These are phyloP conservation scores for Azorinus chamasolen DNA, from an alignment of 2,888 invertebrate genomes.

Conservation along the genomic window DNA sequence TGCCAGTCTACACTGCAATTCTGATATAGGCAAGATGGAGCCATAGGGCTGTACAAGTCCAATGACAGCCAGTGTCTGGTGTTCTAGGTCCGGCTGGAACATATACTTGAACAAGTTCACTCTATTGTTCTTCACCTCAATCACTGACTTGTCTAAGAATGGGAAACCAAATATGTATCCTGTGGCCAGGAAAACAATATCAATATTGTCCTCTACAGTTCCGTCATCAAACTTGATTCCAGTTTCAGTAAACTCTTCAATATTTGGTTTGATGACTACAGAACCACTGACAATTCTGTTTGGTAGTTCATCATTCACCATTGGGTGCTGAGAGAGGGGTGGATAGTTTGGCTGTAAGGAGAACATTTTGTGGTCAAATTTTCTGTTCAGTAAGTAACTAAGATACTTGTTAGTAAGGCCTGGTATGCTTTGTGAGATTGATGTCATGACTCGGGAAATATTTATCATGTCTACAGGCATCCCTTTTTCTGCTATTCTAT, in stretches of 20 bases:
- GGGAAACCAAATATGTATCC: constrained; percentile 86
- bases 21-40: constrained; percentile 87
- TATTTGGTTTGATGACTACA: constrained; percentile 82
- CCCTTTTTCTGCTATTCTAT: constrained; percentile 80
- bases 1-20: constrained; percentile 87
- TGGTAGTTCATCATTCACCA: constrained; percentile 86
- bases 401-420: constrained; percentile 13
- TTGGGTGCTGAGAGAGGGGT: constrained; percentile 80
- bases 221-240: constrained; percentile 83
- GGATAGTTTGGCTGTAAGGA: constrained; percentile 85
- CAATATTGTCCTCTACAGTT: constrained; percentile 80
- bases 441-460: constrained; percentile 42
- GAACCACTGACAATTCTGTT: constrained; percentile 85
- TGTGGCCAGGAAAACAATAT: constrained; percentile 85
- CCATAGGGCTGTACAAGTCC: constrained; percentile 87
- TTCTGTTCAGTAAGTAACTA: constrained; percentile 69
- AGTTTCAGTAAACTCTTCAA: constrained; percentile 76
- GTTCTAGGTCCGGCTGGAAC: constrained; percentile 84
- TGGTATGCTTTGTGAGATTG: constrained; percentile 10
- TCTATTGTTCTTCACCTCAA: constrained; percentile 77
- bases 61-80: constrained; percentile 86
- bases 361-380: constrained; percentile 85
- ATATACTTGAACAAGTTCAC: constrained; percentile 86
- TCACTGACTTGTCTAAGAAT: constrained; percentile 82
- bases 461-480: constrained; percentile 78